Evolutionary conservation across 2,113 vertebrate species (phyloP), one percentile per base, ranked within the genome.

Genomic region (Siniperca knerii): DNA sequence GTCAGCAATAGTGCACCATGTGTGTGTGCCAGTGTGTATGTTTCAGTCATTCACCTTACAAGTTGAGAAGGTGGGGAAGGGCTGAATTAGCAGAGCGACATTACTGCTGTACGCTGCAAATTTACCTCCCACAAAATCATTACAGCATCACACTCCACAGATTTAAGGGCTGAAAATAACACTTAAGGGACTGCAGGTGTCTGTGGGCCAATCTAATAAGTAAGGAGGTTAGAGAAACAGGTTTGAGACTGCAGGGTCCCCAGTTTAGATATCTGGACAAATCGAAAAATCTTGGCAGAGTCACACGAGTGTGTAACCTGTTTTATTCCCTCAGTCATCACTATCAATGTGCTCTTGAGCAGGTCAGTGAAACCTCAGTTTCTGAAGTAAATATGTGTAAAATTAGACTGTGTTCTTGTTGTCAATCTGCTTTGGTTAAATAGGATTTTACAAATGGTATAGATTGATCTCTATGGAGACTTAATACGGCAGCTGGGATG

Each of bases 51-150:
- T 88, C 77, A 81, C 79, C 75, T 81, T 79, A 73, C 6, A 25
- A 87, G 83, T 69, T 25, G 69, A 89, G 77, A 16, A 72, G 48
- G 57, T 82, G 71, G 82, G 69, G 84, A 85, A 83, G 35, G 67
- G 75, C 84, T 87, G 79, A 92, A 90, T 93, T 90, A 92, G 81
- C 77, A 20, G 72, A 89, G 86, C 23, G 73, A 87, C 86, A 66
- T 91, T 91, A 86, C 83, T 90, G 88, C 91, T 81, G 87, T 83
- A 85, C 29, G 66, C 77, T 87, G 91, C 87, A 92, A 86, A 85
- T 91, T 87, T 87, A 70, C 81, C 85, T 90, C 87, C 88, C 79
- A 85, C 90, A 90, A 92, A 93, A 92, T 94, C 91, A 90, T 92
- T 94, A 90, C 82, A 67, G 73, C 85, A 75, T 81, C 78, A 76